Evolutionary conservation across 1,140 invertebrate genomes (phyloP), one percentile per base, ranked within the genome.

Genomic region (Pseudachorutes palmiensis): DNA sequence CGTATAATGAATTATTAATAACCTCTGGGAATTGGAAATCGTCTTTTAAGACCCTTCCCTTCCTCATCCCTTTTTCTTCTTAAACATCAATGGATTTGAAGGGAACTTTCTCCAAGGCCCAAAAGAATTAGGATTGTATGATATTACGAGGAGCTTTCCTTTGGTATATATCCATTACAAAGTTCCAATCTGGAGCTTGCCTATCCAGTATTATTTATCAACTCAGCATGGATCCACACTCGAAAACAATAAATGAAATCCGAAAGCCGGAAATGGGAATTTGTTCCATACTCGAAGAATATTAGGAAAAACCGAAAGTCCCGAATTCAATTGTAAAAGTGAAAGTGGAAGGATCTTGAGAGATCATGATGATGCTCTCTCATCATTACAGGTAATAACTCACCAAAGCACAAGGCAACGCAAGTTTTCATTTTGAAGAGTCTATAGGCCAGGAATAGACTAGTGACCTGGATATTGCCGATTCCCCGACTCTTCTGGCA

Each of bases 21-120:
- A 55, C 51, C 51, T 55, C 51, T 55, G 51, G 51, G 24, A 55
- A 55, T 55, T 55, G 51, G 51, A 55, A 55, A 55, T 55, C 51
- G 12, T 26, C 51, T 55, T 55, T 55, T 55, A 55, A 26, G 51
- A 55, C 5, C 24, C 51, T 55, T 22, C 12, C 24, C 51, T 5
- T 5, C 24, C 24, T 19, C 14, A 3, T 26, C 12, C 24, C 12
- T 55, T 55, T 45, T 45, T 12, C 19, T 55, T 22, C 24, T 5
- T 55, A 5, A 55, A 55, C 51, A 26, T 9, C 12, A 19, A 19
- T 55, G 12, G 14, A 19, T 45, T 19, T 45, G 9, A 45, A 45
- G 19, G 9, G 36, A 45, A 9, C 36, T 45, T 16, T 55, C 24
- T 24, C 24, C 12, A 55, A 22, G 51, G 24, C 12, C 9, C 3